Base-by-base conservation (phyloP, 2,888 invertebrate species). In the Phania funesta region DNA sequence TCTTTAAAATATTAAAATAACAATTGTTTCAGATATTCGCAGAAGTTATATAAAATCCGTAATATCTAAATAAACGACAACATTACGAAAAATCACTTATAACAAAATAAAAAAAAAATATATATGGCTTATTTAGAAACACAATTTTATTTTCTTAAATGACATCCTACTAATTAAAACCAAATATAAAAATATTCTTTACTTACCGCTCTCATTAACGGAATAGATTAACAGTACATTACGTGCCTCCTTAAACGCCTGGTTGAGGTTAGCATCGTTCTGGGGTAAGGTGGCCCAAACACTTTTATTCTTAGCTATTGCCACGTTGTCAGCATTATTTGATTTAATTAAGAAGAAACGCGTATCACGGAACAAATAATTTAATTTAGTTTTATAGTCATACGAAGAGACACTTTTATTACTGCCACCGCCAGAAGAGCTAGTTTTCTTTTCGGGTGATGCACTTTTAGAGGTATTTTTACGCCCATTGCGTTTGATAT, bases 251-350 rank as follows among this genome's bases (percentile, higher is more conserved):
- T 95, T 94, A 87, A 95, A 98, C 0, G 99, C 98, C 92, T 97
- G 96, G 92, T 98, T 99, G 65, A 99, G 93, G 91, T 98, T 97
- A 1, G 96, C 95, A 92, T 99, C 99, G 91, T 99, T 99, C 90
- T 98, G 97, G 3, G 98, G 98, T 76, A 98, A 93, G 3, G 99
- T 99, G 3, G 99, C 98, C 99, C 99, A 99, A 4, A 99, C 98
- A 83, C 97, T 97, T 92, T 97, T 97, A 16, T 95, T 96, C 91
- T 99, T 99, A 1, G 98, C 97, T 78, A 99, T 90, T 38, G 96
- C 95, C 65, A 99, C 96, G 91, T 99, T 99, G 91, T 99, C 99
- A 78, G 96, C 96, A 92, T 99, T 99, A 91, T 98, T 99, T 64
- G 98, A 98, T 92, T 99, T 99, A 87, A 99, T 98, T 76, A 99